phyloP scores from a whole-genome alignment of 2,797 vertebrate genomes.

The Galaxias olidus region DNA sequence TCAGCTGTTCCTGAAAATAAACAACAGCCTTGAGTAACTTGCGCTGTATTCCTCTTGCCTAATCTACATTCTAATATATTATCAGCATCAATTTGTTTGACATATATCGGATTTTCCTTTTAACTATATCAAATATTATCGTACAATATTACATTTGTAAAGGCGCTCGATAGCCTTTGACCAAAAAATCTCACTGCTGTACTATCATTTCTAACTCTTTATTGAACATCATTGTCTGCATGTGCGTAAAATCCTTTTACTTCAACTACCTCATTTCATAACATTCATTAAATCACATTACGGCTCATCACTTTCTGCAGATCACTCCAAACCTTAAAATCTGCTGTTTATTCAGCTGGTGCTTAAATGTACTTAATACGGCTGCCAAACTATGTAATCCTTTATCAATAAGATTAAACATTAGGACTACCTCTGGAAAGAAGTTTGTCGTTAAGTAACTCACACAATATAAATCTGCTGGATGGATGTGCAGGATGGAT shows the following conservation, averaged over 20 bases:
- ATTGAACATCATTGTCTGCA: conserved; percentile 14
- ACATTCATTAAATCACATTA: conserved; percentile 12
- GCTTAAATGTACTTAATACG: not conserved
- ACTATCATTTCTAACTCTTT: not conserved
- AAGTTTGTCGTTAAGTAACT: not conserved
- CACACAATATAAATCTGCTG: no score
- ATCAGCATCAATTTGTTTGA: no score
- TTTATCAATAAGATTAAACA: not conserved
- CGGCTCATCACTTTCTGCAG: not conserved
- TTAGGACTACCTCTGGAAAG: conserved; percentile 9
- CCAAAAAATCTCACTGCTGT: conserved; percentile 22
- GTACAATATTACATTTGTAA: conserved; percentile 2
- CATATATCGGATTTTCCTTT: no score
- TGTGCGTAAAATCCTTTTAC: conserved; percentile 19
- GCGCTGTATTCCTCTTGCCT: no score
- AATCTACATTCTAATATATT: no score
- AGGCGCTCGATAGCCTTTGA: not conserved
- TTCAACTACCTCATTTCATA: conserved; percentile 23
- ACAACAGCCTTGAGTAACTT: no score
- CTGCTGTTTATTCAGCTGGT: conserved; percentile 10
- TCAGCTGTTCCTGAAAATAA: no score
- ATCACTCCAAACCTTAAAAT: conserved; percentile 4
- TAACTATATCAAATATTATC: not conserved
- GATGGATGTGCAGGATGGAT: no score
- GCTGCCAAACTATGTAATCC: no score